Percentiles rank a stretch among this genome's conserved stretches.
Conservation (phyloP, 2,113 vertebrate genomes). For the Clarias batrachus region DNA sequence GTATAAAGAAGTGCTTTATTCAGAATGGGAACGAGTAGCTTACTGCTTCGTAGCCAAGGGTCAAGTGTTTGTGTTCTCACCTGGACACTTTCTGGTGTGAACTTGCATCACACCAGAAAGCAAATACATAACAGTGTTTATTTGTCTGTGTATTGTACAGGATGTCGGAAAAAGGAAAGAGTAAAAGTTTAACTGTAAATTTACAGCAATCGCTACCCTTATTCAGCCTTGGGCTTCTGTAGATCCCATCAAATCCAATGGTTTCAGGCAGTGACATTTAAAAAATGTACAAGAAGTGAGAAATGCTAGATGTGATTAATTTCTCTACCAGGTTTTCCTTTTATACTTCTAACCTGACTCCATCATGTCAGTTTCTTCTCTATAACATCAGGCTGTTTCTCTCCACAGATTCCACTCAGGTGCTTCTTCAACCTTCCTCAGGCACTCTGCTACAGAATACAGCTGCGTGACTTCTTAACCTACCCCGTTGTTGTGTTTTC, state of each 20-base stretch:
- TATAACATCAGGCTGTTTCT: too few species aligned
- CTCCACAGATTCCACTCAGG: too few species aligned
- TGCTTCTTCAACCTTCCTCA: too few species aligned
- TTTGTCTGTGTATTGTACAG: background rate
- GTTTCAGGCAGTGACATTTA: background rate
- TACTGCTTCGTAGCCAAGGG: background rate
- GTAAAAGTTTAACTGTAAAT: background rate
- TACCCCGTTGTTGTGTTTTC: background rate
- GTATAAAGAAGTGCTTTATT: background rate
- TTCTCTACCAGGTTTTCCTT: background rate
- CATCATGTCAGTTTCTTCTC: background rate
- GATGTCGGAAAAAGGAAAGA: background rate
- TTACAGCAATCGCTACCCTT: background rate
- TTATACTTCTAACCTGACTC: background rate
- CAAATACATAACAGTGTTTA: background rate
- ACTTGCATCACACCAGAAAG: background rate
- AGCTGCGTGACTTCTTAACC: background rate
- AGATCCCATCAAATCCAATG: background rate
- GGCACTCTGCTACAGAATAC: background rate
- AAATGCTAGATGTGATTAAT: background rate
- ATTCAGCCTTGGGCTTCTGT: background rate
- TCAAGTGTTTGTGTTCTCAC: constrained; percentile 33
- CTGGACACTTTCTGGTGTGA: constrained; percentile 30
- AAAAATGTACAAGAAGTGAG: too few species aligned
- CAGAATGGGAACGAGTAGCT: background rate